Evolutionary conservation across 2,797 vertebrate species (phyloP).

Genomic region (Helarctos malayanus): DNA sequence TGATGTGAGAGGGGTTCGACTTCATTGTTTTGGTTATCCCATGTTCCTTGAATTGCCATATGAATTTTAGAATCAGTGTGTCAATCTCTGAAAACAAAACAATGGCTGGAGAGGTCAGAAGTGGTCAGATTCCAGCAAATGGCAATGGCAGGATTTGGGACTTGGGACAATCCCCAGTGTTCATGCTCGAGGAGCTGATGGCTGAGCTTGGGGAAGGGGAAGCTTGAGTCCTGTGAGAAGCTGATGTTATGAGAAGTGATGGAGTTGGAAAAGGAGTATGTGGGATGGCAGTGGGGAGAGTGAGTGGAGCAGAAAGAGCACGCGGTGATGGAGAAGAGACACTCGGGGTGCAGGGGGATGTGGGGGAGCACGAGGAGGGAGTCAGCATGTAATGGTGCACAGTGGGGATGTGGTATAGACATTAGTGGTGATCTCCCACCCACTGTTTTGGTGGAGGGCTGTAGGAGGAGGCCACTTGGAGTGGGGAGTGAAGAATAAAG

Average conservation of each 20-base stretch:
- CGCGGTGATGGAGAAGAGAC: background rate
- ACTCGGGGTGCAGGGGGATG: background rate
- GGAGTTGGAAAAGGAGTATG: background rate
- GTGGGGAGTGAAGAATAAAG: background rate
- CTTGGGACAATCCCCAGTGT: background rate
- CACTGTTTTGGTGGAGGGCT: background rate
- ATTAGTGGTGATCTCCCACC: background rate
- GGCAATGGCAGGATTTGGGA: background rate
- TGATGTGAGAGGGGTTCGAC: background rate
- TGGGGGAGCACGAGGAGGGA: background rate
- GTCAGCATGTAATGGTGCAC: background rate
- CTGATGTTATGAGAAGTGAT: background rate
- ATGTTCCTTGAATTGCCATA: background rate
- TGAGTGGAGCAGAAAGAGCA: background rate
- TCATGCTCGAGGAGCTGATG: background rate
- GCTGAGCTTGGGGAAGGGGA: too few species aligned
- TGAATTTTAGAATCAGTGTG: constrained; percentile 28
- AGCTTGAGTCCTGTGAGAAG: background rate
- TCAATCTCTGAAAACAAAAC: background rate
- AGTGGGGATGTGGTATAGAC: background rate
- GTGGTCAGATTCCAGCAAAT: background rate
- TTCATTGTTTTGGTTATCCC: background rate
- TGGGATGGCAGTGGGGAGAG: background rate
- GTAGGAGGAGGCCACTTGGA: too few species aligned
- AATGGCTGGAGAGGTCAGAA: background rate